phyloP scores from a whole-genome alignment of 2,888 invertebrate genomes.

The Pherbina coryleti region DNA sequence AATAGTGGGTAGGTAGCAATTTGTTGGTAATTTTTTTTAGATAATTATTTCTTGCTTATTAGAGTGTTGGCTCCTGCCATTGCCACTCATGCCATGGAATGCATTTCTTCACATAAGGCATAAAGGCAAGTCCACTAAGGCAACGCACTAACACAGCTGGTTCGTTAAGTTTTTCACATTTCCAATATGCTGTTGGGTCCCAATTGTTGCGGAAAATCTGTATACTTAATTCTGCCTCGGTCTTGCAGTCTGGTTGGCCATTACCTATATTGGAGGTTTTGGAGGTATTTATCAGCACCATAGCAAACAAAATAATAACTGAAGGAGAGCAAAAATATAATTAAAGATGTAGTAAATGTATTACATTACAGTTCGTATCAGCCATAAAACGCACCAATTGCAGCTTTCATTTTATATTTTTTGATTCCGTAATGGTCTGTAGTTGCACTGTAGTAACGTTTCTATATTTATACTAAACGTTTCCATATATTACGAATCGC shows the following conservation, averaged over 20 bases:
- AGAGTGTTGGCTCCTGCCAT: conserved; percentile 57
- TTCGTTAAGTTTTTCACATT: conserved; percentile 52
- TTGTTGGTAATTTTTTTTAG: not conserved
- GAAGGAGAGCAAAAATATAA: no score
- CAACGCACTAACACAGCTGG: conserved; percentile 53
- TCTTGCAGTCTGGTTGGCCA: conserved; percentile 59
- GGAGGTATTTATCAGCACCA: not conserved
- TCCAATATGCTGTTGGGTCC: conserved; percentile 62
- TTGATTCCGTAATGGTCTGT: no score
- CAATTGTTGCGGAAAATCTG: conserved; percentile 56
- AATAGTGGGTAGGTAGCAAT: not conserved
- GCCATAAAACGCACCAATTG: no score
- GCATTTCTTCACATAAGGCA: conserved; percentile 57
- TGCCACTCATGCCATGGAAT: conserved; percentile 61
- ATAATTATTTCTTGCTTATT: conserved; percentile 41
- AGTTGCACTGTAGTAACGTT: no score
- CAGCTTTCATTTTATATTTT: no score
- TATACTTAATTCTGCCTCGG: conserved; percentile 54
- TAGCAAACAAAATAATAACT: no score
- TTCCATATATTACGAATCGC: no score
- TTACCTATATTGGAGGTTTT: conserved; percentile 38
- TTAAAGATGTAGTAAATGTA: no score
- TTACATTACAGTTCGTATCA: no score
- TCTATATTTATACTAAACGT: no score
- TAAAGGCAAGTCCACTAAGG: conserved; percentile 53